A percentile compares a stretch with the other conserved stretches of the same genome.
Evolutionary conservation across 2,113 vertebrate genomes (phyloP).

Genomic region (Eonycteris spelaea): DNA sequence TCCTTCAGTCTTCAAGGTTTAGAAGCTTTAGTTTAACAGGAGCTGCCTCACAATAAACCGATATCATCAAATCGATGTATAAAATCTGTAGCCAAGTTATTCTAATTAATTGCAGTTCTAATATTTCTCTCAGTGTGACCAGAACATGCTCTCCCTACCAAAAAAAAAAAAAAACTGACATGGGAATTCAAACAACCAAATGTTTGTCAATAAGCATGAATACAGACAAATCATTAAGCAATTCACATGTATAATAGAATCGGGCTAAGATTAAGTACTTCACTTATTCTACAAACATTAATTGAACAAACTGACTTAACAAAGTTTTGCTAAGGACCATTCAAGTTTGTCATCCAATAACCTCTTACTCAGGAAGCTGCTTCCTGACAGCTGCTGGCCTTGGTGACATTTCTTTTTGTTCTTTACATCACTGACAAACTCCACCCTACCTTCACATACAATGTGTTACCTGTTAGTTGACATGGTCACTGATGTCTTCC

Average conservation of each 20-base stretch:
- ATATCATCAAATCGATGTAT: neutral
- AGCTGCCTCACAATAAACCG: neutral
- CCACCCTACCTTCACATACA: neutral
- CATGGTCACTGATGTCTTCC: neutral
- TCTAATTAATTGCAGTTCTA: neutral
- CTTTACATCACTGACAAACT: neutral
- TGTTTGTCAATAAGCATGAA: neutral
- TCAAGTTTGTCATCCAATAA: neutral
- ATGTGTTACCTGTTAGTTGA: neutral
- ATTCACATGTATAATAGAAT: neutral
- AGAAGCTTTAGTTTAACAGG: neutral
- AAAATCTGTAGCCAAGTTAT: neutral
- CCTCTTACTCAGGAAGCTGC: neutral
- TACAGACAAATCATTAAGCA: neutral
- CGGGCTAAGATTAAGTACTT: neutral
- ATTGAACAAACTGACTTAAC: neutral
- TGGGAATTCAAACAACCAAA: neutral
- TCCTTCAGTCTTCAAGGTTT: neutral
- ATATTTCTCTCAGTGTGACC: neutral
- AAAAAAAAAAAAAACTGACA: neutral
- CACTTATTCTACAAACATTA: neutral
- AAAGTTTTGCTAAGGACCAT: neutral
- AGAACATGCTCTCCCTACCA: neutral
- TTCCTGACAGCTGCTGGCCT: neutral
- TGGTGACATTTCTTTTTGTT: neutral